These are phyloP conservation scores for Zaprionus ghesquierei DNA, from an alignment of 1,140 invertebrate genomes.

Conservation along the genomic window DNA sequence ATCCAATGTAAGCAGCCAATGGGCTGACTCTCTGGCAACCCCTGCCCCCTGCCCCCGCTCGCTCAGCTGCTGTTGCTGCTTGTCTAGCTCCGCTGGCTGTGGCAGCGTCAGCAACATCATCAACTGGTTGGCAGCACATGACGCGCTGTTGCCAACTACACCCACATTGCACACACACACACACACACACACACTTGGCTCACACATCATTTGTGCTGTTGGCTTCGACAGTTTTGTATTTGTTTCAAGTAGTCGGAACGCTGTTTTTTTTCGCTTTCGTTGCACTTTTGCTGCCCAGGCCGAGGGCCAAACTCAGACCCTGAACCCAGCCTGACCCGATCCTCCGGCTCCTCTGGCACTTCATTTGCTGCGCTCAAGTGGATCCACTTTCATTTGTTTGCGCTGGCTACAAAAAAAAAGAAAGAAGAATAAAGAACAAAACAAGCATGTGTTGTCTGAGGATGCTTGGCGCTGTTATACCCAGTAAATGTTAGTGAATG, in stretches of 20 bases:
- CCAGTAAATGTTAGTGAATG: background rate
- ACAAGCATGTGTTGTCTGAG: background rate
- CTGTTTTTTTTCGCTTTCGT: conserved; percentile 74
- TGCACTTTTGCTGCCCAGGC: conserved; percentile 77
- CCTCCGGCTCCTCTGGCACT: conserved; percentile 59
- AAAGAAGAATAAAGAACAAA: conserved; percentile 3
- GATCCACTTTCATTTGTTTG: conserved; percentile 82
- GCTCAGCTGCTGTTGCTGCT: conserved; percentile 30
- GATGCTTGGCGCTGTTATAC: background rate
- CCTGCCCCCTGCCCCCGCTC: conserved; percentile 9
- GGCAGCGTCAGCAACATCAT: conserved; percentile 78
- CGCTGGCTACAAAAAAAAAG: conserved; percentile 48
- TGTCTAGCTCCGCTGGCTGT: conserved; percentile 19
- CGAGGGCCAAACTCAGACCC: conserved; percentile 19
- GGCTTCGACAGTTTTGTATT: conserved; percentile 74
- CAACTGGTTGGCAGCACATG: conserved; percentile 78
- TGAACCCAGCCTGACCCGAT: background rate
- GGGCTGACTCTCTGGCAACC: conserved; percentile 28
- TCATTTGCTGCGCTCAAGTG: conserved; percentile 81
- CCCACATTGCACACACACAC: background rate
- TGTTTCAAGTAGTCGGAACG: conserved; percentile 60
- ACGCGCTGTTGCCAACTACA: conserved; percentile 59
- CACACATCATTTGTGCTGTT: conserved; percentile 66
- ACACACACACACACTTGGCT: conserved; percentile 1
- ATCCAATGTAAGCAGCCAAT: conserved; percentile 76